Evolutionary conservation across 2,113 vertebrate species (phyloP), one percentile per base, ranked within the genome.

Genomic region (Tragelaphus strepsiceros): DNA sequence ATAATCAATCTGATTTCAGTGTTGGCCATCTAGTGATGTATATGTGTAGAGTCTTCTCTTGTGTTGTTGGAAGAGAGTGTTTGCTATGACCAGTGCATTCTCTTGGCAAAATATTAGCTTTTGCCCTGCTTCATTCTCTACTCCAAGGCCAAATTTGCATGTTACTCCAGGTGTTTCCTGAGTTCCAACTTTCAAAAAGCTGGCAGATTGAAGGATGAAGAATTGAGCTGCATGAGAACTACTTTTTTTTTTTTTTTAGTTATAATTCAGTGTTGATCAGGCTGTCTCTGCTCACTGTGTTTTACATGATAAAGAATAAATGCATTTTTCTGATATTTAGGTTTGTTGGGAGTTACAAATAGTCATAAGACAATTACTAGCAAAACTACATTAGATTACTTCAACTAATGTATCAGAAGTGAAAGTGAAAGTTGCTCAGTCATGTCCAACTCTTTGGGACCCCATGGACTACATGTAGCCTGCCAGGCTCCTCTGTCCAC

Each of bases 361-460:
- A 96, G 28, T 96, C 91, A 94, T 93, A 67, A 85, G 92, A 90
- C 30, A 93, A 88, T 95, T 88, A 82, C 58, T 96, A 43, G 12
- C 15, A 96, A 94, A 94, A 86, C 81, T 88, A 51, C 56, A 81
- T 94, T 92, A 96, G 59, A 77, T 30, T 97, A 26, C 6, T 96
- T 93, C 88, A 88, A 88, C 43, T 94, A 91, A 88, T 64, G 15
- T 39, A 49, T 49, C 49, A 49, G 32, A 71, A 71, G 64, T 71
- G n/a, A 35, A 21, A 71, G 64, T 71, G 8, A 67, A 67, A 67
- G 64, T 71, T 35, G n/a, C n/a, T 71, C 64, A 35, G 17, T 71
- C n/a, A 5, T 5, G 9, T 71, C 32, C 64, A 35, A 1, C n/a
- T 35, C 17, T 35, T 71, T 35, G n/a, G n/a, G 64, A 71, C 9